Percentiles rank a stretch among this genome's conserved stretches.
phyloP scores from a whole-genome alignment of 2,888 invertebrate genomes.

The Idaea straminata region DNA sequence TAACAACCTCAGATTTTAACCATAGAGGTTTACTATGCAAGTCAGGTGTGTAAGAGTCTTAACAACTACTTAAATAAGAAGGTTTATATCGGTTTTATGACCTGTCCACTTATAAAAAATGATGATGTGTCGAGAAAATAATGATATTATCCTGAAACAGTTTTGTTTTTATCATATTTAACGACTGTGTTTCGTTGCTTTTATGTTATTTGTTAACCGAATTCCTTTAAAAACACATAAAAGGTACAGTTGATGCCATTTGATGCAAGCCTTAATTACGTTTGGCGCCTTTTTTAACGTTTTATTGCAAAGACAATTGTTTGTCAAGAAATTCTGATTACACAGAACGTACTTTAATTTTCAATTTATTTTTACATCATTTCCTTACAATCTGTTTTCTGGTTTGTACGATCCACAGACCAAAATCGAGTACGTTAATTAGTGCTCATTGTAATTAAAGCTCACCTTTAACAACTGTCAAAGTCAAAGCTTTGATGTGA shows the following conservation, averaged over 20 bases:
- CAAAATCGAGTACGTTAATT: neutral
- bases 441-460: neutral
- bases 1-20: neutral
- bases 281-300: too few relatives aligned
- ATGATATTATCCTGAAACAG: slow-evolving; percentile 7
- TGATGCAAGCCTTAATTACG: too few relatives aligned
- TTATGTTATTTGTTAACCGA: neutral
- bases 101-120: slow-evolving; percentile 23
- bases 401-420: neutral
- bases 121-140: slow-evolving; percentile 24
- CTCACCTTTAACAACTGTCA: neutral
- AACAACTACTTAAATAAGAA: slow-evolving; percentile 5
- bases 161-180: neutral
- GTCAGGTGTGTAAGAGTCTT: slow-evolving; percentile 17
- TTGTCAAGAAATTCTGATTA: too few relatives aligned
- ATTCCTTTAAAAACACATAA: neutral
- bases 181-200: slow-evolving; percentile 1
- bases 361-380: too few relatives aligned
- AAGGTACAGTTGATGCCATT: too few relatives aligned
- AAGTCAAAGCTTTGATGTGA: neutral
- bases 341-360: too few relatives aligned
- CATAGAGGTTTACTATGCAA: slow-evolving; percentile 4
- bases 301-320: too few relatives aligned
- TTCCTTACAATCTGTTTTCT: neutral
- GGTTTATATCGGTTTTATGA: slow-evolving; percentile 15